phyloP scores from a whole-genome alignment of 2,888 invertebrate species.

The Spilarctia lutea region DNA sequence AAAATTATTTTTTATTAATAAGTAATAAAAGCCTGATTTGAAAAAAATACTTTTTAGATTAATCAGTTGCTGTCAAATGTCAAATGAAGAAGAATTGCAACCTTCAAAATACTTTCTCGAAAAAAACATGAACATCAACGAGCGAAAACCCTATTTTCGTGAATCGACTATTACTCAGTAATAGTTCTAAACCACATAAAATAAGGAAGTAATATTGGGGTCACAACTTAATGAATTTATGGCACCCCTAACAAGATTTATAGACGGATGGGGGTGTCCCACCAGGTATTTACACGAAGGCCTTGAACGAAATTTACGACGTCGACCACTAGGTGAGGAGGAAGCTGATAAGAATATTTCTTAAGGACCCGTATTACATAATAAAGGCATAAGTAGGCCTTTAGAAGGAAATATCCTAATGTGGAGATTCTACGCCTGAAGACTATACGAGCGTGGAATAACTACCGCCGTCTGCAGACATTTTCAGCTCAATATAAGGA shows the following conservation, averaged over 20 bases:
- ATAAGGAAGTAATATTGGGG: constrained; percentile 8
- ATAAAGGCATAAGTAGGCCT: neutral
- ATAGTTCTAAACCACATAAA: neutral
- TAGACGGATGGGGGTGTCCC: constrained; percentile 11
- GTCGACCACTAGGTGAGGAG: neutral
- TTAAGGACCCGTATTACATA: neutral
- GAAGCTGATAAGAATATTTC: neutral
- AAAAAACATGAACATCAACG: neutral
- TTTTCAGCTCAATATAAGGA: too few relatives aligned
- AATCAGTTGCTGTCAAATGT: too few relatives aligned
- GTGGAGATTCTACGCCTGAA: neutral
- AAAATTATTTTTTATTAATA: too few relatives aligned
- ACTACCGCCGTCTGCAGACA: too few relatives aligned
- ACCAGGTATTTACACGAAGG: neutral
- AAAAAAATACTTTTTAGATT: too few relatives aligned
- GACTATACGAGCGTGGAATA: neutral
- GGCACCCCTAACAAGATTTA: constrained; percentile 12
- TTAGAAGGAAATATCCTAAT: neutral
- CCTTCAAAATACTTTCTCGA: too few relatives aligned
- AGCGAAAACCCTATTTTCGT: neutral
- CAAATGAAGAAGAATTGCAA: too few relatives aligned
- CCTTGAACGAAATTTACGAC: constrained; percentile 10
- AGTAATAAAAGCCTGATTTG: too few relatives aligned
- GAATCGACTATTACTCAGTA: neutral
- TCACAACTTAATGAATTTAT: constrained; percentile 13